phyloP scores from a whole-genome alignment of 2,797 vertebrate species.

The Tragelaphus eurycerus region DNA sequence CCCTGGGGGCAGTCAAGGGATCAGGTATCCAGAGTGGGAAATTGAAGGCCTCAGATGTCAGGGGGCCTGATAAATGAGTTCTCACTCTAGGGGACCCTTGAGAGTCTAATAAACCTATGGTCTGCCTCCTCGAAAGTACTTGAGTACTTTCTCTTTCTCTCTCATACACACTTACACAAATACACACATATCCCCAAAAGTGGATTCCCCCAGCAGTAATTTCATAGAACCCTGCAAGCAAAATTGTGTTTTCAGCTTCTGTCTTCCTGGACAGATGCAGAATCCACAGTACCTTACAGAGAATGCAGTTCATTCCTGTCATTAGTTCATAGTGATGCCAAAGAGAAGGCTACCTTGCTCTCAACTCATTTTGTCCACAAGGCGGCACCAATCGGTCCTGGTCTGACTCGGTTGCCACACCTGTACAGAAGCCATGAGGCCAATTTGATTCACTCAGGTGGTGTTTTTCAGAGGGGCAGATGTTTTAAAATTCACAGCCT shows the following conservation, averaged over 20 bases:
- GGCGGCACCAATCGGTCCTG: background rate
- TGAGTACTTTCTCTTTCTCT: background rate
- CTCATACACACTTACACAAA: background rate
- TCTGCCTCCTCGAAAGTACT: background rate
- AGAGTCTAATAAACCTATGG: background rate
- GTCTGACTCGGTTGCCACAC: background rate
- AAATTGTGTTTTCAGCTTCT: background rate
- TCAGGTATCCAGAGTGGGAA: background rate
- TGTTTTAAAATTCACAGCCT: background rate
- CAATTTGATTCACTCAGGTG: background rate
- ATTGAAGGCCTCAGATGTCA: background rate
- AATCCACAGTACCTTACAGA: background rate
- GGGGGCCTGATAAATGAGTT: background rate
- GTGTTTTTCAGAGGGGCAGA: background rate
- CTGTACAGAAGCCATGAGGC: background rate
- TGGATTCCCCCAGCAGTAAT: background rate
- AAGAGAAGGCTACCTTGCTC: background rate
- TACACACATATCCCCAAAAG: background rate
- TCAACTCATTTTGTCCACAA: background rate
- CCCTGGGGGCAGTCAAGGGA: background rate
- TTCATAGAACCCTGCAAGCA: background rate
- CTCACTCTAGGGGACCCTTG: background rate
- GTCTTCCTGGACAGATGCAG: background rate
- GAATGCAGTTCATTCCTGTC: background rate
- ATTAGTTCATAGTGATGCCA: background rate